Base-by-base conservation (phyloP, 1,140 invertebrate genomes). In the Delia radicum region DNA sequence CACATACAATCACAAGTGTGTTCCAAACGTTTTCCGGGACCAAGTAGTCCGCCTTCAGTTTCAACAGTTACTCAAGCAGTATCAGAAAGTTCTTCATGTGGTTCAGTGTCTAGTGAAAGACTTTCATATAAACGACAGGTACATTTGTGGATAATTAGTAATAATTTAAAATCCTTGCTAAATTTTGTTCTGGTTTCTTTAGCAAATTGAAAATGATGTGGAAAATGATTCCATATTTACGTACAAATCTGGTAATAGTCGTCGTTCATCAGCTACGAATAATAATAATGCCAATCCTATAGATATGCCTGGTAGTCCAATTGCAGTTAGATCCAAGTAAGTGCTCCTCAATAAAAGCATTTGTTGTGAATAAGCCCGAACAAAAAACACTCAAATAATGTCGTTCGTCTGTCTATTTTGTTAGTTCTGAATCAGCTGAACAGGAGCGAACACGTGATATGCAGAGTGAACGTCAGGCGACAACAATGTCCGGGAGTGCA, bases 1-100 rank as follows among this genome's bases (percentile, higher is more conserved):
- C 95, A 98, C 85, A 96, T 98, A 76, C 96, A 98, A 86, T 92
- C 93, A 4, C 94, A 96, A 81, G 94, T 97, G 55, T 95, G 94
- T 78, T 86, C 85, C 6, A 86, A 86, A 73, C 80, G 85, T 61
- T 86, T 83, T 74, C 85, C 85, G n/a, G 85, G 85, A 62, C 84
- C 83, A 29, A 86, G 77, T 91, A 93, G 82, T 92, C 93, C 82
- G 87, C 91, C 62, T 86, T 91, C 33, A 90, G 94, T 83, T 87
- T 94, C 81, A 91, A 91, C 81, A 5, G 85, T 86, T 21, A 86
- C 85, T 26, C 85, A 85, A 78, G 85, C 85, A 7, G 85, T 86
- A 8, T 86, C 85, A 13, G 94, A 95, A 81, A 94, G 93, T 84
- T 94, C 93, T 24, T 94, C 93, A 61, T 94, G 93, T 81, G 93